Percentiles rank a stretch among this genome's conserved stretches.
Conservation (phyloP, 2,888 invertebrate species). For the Apamea monoglypha region DNA sequence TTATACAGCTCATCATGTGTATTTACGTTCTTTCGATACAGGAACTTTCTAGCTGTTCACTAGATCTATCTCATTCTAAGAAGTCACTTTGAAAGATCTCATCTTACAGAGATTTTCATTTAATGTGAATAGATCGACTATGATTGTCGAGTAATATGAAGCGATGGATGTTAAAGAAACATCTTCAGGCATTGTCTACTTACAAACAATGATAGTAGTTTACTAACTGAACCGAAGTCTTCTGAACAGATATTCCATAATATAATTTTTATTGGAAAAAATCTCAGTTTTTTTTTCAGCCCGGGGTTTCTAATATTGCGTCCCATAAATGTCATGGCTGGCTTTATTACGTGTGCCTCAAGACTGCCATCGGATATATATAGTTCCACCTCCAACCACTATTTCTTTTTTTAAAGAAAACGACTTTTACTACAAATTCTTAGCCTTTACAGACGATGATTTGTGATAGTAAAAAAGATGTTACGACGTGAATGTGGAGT, state of each 20-base stretch:
- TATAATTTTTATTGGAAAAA: background rate
- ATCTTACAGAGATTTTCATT: no score
- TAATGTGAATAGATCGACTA: background rate
- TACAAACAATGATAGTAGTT: no score
- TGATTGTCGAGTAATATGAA: background rate
- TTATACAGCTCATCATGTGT: background rate
- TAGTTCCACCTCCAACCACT: no score
- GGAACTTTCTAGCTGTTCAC: background rate
- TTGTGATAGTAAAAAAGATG: constrained; percentile 19
- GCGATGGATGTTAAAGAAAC: background rate
- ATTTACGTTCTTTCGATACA: background rate
- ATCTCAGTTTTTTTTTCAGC: background rate
- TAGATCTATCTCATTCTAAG: background rate
- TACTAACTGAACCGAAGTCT: background rate
- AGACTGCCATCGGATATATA: background rate
- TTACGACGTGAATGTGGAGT: background rate
- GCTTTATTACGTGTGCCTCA: background rate
- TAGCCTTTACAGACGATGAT: background rate
- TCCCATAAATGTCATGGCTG: constrained; percentile 2
- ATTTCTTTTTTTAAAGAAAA: background rate
- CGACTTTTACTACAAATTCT: no score
- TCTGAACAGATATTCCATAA: background rate
- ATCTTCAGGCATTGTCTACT: no score
- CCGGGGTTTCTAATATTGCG: background rate
- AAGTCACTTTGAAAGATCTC: background rate